phyloP scores from a whole-genome alignment of 2,797 vertebrate genomes.

The Falco biarmicus region DNA sequence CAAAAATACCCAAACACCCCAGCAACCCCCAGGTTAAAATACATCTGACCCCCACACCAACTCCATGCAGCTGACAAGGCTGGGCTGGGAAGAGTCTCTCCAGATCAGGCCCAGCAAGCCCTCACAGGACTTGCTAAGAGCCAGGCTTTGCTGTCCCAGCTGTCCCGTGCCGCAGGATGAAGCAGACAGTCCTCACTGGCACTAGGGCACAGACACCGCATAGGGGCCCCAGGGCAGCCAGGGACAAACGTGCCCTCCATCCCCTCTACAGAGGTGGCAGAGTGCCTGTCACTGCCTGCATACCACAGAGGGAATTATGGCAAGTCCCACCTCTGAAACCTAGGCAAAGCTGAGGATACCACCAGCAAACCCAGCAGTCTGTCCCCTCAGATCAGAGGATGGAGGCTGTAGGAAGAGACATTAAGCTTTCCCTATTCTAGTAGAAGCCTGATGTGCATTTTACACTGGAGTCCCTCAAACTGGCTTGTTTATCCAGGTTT shows the following conservation, averaged over 20 bases:
- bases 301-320: not conserved
- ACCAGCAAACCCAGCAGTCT: not conserved
- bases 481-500: not conserved
- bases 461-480: not conserved
- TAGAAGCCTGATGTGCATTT: not conserved
- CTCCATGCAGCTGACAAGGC: accelerated
- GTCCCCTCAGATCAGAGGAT: not conserved
- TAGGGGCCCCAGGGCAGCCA: accelerated
- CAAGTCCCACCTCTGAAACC: not conserved
- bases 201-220: accelerated
- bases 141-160: not conserved
- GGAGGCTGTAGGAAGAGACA: not conserved
- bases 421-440: not conserved
- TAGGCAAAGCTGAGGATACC: not conserved
- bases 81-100: not conserved
- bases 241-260: not conserved
- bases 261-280: not conserved
- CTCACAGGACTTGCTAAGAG: not conserved
- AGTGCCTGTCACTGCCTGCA: not conserved
- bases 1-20: not conserved
- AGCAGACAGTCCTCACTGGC: not conserved
- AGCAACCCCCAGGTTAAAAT: not conserved
- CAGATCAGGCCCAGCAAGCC: not conserved
- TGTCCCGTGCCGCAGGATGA: not conserved
- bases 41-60: not conserved